These are phyloP conservation scores for Gila robusta DNA, from an alignment of 2,797 vertebrate genomes.

Conservation along the genomic window DNA sequence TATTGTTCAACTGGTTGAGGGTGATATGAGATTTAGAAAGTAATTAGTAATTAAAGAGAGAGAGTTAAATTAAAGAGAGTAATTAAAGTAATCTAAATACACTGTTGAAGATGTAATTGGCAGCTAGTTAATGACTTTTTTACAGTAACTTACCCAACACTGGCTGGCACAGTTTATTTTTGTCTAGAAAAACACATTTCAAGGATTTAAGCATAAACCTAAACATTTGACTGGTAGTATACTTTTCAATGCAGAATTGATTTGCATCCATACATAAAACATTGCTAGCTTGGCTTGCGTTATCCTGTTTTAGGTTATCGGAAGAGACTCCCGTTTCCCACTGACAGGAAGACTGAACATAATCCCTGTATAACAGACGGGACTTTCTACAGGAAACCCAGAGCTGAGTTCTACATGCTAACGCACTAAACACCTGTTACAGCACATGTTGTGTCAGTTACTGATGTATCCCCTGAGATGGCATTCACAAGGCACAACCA, in stretches of 20 bases:
- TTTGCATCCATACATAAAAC: background rate
- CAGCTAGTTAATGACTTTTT: background rate
- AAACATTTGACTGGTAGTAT: background rate
- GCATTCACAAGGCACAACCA: background rate
- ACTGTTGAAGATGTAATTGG: background rate
- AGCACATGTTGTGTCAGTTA: conserved; percentile 37
- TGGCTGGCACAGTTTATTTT: background rate
- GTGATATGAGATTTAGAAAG: no score
- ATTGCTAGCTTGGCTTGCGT: background rate
- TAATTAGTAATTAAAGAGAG: no score
- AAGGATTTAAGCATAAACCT: background rate
- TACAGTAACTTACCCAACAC: background rate
- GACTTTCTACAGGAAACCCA: conserved; percentile 38
- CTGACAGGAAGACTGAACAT: conserved; percentile 21
- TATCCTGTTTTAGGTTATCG: background rate
- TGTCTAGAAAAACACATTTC: background rate
- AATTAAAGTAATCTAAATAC: background rate
- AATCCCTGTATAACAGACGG: conserved; percentile 31
- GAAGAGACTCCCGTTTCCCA: conserved; percentile 30
- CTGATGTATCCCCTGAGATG: background rate
- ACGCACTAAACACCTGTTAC: conserved; percentile 51
- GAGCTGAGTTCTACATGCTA: conserved; percentile 3
- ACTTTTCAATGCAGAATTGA: background rate
- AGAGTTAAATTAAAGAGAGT: no score
- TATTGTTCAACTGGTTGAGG: background rate